phyloP scores from a whole-genome alignment of 64 coral and sea anemone genomes.

The Orbicella faveolata region DNA sequence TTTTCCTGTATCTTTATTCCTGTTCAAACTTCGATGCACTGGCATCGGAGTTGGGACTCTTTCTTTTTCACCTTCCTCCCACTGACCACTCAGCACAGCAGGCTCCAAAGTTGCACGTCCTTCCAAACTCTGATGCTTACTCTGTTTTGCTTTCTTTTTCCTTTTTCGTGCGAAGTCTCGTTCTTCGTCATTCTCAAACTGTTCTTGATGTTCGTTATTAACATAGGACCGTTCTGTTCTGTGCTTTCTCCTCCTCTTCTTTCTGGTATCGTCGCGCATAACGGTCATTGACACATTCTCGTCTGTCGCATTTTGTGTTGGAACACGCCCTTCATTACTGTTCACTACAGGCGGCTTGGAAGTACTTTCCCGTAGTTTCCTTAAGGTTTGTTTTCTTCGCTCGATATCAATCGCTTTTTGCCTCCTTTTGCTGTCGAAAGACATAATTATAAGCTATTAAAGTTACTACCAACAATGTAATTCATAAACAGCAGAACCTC shows the following conservation, averaged over 20 bases:
- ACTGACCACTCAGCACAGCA: conserved; percentile 3
- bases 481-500: too few relatives aligned
- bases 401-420: conserved; percentile 6
- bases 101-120: background rate
- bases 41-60: conserved; percentile 11
- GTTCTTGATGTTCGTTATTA: background rate
- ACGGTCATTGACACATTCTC: background rate
- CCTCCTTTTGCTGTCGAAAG: background rate
- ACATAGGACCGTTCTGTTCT: background rate
- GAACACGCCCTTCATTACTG: background rate
- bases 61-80: background rate
- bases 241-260: background rate
- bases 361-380: background rate
- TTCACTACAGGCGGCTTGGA: background rate
- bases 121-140: background rate
- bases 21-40: background rate
- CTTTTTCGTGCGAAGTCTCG: background rate
- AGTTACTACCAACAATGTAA: too few relatives aligned
- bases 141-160: background rate
- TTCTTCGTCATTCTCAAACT: background rate
- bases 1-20: background rate
- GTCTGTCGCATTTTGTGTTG: background rate
- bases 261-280: background rate
- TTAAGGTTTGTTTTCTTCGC: background rate
- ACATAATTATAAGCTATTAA: background rate